These are phyloP conservation scores for Amphiprion percula DNA, from an alignment of 2,113 vertebrate species.

Conservation along the genomic window DNA sequence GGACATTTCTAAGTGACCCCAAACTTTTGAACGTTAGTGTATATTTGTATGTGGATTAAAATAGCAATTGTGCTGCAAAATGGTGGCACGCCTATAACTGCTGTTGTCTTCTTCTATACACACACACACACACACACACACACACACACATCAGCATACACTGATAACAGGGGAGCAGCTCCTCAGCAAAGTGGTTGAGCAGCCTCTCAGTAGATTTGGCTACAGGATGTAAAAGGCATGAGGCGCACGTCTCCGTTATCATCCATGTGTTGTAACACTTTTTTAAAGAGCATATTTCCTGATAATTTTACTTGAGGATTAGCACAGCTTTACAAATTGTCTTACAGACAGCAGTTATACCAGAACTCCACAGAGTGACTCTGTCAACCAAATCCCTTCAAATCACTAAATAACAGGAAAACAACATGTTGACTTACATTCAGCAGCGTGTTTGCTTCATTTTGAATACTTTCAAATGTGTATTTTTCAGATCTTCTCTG, in stretches of 20 bases:
- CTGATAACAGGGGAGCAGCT: constrained; percentile 70
- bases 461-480: constrained; percentile 97
- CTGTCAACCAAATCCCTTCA: not conserved
- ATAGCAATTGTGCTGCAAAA: not conserved
- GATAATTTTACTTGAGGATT: constrained; percentile 20
- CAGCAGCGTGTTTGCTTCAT: constrained; percentile 88
- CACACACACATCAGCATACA: constrained; percentile 39
- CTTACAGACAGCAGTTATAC: not conserved
- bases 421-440: constrained; percentile 84
- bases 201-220: constrained; percentile 55
- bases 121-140: not conserved
- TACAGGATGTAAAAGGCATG: constrained; percentile 50
- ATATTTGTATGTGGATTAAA: not conserved
- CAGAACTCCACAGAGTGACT: not conserved
- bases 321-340: not conserved
- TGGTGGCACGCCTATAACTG: not conserved
- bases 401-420: not conserved
- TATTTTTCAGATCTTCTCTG: constrained; percentile 98
- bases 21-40: no score
- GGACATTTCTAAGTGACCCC: no score
- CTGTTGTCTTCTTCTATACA: not conserved
- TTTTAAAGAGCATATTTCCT: constrained; percentile 35
- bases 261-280: constrained; percentile 52
- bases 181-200: constrained; percentile 60
- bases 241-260: constrained; percentile 66